Base-by-base conservation (phyloP, 1,140 invertebrate genomes). In the Drosophila prosaltans region DNA sequence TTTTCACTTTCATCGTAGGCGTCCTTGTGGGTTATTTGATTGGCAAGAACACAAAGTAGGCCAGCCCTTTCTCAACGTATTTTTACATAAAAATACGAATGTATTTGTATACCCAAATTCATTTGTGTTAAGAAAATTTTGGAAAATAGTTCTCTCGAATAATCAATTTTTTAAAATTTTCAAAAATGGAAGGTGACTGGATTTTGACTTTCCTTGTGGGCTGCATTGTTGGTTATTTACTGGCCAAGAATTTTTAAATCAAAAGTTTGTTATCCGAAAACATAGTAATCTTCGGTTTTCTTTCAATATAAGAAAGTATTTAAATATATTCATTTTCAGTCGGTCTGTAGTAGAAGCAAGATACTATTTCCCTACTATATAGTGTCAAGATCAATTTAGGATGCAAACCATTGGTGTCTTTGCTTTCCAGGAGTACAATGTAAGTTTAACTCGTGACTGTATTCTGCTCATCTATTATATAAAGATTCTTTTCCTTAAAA, bases 1-100 rank as follows among this genome's bases (percentile, higher is more conserved):
- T 78, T 0, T 10, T 69, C 0, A 78, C 57, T 0, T 69, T 85
- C 2, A 24, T 78, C 11, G 28, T 85, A 4, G 82, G 82, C 8
- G 68, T 79, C 41, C 26, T 86, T 24, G 32, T 75, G 24, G 82
- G 81, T 3, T 81, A 74, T 68, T 66, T 72, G 8, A 32, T 85
- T 59, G 74, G 80, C 39, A 16, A 55, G 16, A 28, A 73, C 16
- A 8, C 24, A 9, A 21, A 63, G 28, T 51, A 51, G 26, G 45
- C 26, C 26, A 21, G 45, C 21, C 40, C 16, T 0, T 11, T n/a
- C 5, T 11, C 16, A 5, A 11, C 2, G 2, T 16, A 3, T 0
- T 62, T 39, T 45, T 0, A 67, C 57, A 16, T 62, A 74, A 64
- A 39, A 41, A 41, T 30, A 30, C 6, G 21, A n/a, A 7, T 4